A percentile compares a stretch with the other conserved stretches of the same genome.
phyloP scores from a whole-genome alignment of 35 echinoderm and acorn worm genomes.

The Nesometra sesokonis region DNA sequence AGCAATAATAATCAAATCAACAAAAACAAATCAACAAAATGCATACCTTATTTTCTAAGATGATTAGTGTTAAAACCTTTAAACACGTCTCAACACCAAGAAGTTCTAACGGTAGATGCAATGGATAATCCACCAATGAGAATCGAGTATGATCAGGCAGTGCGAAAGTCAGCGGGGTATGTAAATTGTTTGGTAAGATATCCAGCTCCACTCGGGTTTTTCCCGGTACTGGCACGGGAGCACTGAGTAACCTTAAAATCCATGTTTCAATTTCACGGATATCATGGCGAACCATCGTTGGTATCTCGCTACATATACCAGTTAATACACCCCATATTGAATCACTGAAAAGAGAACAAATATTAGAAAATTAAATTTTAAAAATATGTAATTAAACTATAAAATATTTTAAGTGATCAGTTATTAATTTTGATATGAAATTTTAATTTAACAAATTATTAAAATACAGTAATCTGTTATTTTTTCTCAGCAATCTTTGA shows the following conservation, averaged over 20 bases:
- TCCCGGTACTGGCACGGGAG: constrained; percentile 86
- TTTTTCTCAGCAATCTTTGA: too few species aligned
- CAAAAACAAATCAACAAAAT: too few species aligned
- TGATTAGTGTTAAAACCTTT: constrained; percentile 78
- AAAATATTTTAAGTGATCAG: too few species aligned
- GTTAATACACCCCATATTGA: constrained; percentile 94
- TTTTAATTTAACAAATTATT: too few species aligned
- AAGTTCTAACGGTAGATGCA: constrained; percentile 88
- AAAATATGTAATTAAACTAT: too few species aligned
- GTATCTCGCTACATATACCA: constrained; percentile 74
- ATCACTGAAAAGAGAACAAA: constrained; percentile 51
- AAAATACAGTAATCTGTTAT: too few species aligned
- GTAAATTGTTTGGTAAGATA: constrained; percentile 47
- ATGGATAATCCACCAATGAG: constrained; percentile 84
- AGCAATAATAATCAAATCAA: too few species aligned
- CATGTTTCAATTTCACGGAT: constrained; percentile 94
- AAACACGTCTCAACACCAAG: constrained; percentile 95
- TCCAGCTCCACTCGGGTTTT: constrained; percentile 91
- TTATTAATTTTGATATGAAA: too few species aligned
- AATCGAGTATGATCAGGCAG: constrained; percentile 95
- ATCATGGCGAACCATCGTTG: constrained; percentile 79
- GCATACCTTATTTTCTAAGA: constrained; percentile 88
- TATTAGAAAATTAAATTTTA: not conserved
- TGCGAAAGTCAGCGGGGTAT: constrained; percentile 69
- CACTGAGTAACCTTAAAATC: constrained; percentile 83